Conservation (phyloP, 2,797 vertebrate species). For the Falco rusticolus region DNA sequence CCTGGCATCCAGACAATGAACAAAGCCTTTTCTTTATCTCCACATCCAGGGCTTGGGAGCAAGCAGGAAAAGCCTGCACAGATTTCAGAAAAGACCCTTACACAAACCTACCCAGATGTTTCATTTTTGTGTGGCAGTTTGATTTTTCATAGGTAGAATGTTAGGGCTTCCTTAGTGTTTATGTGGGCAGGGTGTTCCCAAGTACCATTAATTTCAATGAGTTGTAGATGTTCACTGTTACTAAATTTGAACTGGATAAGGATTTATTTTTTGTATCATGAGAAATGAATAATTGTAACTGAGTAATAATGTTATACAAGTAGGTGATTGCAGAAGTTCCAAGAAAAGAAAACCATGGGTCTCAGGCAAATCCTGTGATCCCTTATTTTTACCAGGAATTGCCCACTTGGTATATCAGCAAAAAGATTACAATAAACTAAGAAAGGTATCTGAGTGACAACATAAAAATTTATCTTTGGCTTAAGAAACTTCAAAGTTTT, state of each 20-base stretch:
- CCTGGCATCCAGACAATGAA: too few relatives aligned
- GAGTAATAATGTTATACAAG: not conserved
- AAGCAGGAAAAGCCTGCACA: too few relatives aligned
- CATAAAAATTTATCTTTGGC: not conserved
- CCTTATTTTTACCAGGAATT: not conserved
- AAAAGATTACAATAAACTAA: not conserved
- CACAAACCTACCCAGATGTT: not conserved
- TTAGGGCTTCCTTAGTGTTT: not conserved
- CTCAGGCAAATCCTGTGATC: not conserved
- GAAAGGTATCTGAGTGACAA: not conserved
- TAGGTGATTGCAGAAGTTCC: not conserved
- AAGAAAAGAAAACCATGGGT: not conserved
- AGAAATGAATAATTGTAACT: not conserved
- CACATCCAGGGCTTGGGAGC: too few relatives aligned
- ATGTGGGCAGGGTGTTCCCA: not conserved
- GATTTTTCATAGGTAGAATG: not conserved
- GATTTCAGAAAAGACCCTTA: too few relatives aligned
- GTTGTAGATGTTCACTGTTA: not conserved
- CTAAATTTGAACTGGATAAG: not conserved
- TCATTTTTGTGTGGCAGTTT: not conserved
- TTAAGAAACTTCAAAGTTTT: not conserved
- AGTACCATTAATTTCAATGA: not conserved
- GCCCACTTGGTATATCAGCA: not conserved
- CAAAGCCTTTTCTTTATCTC: too few relatives aligned
- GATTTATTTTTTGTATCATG: not conserved